Evolutionary conservation across 2,888 invertebrate genomes (phyloP), one percentile per base, ranked within the genome.

Genomic region (Hirudinaria manillensis): DNA sequence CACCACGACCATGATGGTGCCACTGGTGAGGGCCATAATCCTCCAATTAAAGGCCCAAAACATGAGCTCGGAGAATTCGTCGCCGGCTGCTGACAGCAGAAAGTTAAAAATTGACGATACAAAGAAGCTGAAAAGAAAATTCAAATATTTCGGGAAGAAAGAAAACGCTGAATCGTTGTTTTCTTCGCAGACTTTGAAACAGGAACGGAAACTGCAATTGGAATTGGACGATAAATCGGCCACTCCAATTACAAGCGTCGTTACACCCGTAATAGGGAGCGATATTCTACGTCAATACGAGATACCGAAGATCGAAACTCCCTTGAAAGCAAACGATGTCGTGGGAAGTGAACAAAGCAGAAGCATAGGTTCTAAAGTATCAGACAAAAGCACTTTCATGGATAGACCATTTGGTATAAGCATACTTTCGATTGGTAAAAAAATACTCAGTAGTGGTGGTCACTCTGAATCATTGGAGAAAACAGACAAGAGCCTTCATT

Each of bases 1-100:
- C 27, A 72, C 72, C 16, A 32, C 72, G 1, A 55, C 72, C 7
- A 72, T 72, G 72, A 72, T 72, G 72, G 72, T 72, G 2, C 72
- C 72, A 36, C 53, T 72, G 29, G 72, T 72, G 55, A 27, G 32
- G 16, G 72, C 72, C 32, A 53, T 72, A 19, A 55, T 72, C n/a
- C 19, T 21, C 56, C 72, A 72, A 32, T 32, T 72, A 27, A 72
- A 34, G 29, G 21, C 56, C 45, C 70, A 70, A 45, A 36, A 70
- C 61, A 16, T 61, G 45, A 45, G 45, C 13, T 45, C 45, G 16
- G 45, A 45, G 16, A 45, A 45, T 45, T 45, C 45, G 10, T 45
- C 45, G 13, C 45, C 45, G 10, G 45, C 45, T 45, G 45, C 45
- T 45, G 45, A 45, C 16, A 45, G 45, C 45, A 10, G 45, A 45